Base-by-base conservation (phyloP, 2,888 invertebrate species). In the Megastigmus dorsalis region DNA sequence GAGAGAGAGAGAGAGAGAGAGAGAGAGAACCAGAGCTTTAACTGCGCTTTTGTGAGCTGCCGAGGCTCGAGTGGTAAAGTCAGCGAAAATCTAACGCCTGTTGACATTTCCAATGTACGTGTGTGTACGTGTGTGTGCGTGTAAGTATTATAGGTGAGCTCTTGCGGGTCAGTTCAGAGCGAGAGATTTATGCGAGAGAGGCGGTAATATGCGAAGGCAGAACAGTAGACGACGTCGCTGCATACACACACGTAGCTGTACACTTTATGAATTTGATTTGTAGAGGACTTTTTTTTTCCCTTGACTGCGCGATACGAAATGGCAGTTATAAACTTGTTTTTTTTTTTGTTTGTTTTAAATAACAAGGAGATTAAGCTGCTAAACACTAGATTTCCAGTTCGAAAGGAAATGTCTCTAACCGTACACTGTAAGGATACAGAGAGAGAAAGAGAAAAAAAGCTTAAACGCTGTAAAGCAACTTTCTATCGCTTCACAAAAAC, bases 71-170 rank as follows among this genome's bases (percentile, higher is more conserved):
- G n/a, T n/a, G n/a, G n/a, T n/a, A 20, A 36, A 65, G 70, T 67
- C 74, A 73, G 74, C 72, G 65, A 77, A 78, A 77, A 77, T 75
- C 76, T 73, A 75, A 78, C 60, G 74, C 74, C 60, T 73, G 68
- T 68, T 63, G 68, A 73, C 68, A 60, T 69, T 60, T 59, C 52
- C 48, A 62, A 7, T 20, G 33, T n/a, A n/a, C 54, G 41, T 30
- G 36, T 30, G 38, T 13, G 38, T 43, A 54, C 43, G 43, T 30
- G 54, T 23, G 41, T 26, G 10, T 10, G 26, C 41, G n/a, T 6
- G 6, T 28, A 7, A 10, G 28, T 26, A 30, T n/a, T 23, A n/a
- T n/a, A n/a, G n/a, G n/a, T n/a, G n/a, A n/a, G n/a, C n/a, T n/a
- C n/a, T n/a, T n/a, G n/a, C n/a, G n/a, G n/a, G n/a, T n/a, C n/a